Evolutionary conservation across 2,113 vertebrate genomes (phyloP).

Genomic region (Trematocara macrostoma): DNA sequence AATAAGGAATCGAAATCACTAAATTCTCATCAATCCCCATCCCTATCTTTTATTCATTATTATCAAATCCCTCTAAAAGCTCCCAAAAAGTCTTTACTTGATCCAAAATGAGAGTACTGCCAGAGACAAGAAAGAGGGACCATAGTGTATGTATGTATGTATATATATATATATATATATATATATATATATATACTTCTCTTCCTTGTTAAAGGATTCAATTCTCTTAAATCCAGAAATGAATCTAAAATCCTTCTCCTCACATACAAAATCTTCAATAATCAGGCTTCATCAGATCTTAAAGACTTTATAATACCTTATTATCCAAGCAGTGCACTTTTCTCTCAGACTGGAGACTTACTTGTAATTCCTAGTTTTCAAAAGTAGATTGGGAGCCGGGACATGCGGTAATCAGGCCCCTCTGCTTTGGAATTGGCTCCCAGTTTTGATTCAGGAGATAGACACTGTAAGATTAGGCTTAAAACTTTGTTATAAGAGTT

Average conservation of each 20-base stretch:
- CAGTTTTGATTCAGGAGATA: not conserved
- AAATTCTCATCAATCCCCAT: not conserved
- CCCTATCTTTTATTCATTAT: not conserved
- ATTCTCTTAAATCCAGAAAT: not conserved
- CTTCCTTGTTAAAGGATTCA: not conserved
- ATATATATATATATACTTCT: not conserved
- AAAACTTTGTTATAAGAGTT: not conserved
- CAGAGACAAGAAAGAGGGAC: not conserved
- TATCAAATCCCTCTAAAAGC: not conserved
- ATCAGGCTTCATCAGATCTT: not conserved
- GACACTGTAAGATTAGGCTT: not conserved
- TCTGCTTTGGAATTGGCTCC: not conserved
- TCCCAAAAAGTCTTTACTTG: not conserved
- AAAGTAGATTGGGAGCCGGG: not conserved
- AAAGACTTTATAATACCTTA: not conserved
- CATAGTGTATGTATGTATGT: fast-evolving
- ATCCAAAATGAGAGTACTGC: not conserved
- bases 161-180: no score
- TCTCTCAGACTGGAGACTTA: not conserved
- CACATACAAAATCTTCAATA: not conserved
- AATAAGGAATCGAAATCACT: not conserved
- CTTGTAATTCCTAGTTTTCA: not conserved
- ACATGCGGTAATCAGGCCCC: not conserved
- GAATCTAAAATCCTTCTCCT: not conserved
- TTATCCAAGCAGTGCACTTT: not conserved